phyloP scores from a whole-genome alignment of 37 sponge, comb jelly and placozoan species.

The Crambe crambe region DNA sequence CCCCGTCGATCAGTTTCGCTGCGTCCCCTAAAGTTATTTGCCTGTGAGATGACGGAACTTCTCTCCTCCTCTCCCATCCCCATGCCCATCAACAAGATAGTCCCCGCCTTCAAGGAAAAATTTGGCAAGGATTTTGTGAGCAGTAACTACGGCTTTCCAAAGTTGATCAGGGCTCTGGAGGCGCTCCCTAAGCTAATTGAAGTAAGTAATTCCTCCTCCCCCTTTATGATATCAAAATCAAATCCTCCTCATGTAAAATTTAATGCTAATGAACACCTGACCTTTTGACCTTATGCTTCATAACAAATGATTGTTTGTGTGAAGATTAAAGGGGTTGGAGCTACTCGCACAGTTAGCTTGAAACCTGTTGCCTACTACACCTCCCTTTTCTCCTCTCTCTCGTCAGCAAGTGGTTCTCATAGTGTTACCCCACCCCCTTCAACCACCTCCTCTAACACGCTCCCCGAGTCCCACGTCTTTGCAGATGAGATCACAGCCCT shows the following conservation, averaged over 20 bases:
- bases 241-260: no score
- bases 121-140: conserved; percentile 29
- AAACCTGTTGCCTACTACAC: background rate
- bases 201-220: no score
- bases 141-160: conserved; percentile 32
- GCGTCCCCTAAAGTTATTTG: conserved; percentile 27
- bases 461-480: no score
- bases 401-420: background rate
- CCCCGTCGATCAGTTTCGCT: conserved; percentile 27
- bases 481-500: conserved; percentile 43
- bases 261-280: no score
- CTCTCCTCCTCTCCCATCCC: conserved; percentile 46
- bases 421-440: conserved; percentile 1
- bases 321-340: conserved; percentile 29
- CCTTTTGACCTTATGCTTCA: no score
- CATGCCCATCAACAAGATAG: conserved; percentile 48
- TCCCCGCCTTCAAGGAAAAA: conserved; percentile 44
- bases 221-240: no score
- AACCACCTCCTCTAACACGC: background rate
- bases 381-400: background rate
- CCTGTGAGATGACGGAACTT: conserved; percentile 48
- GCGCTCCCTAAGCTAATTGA: conserved; percentile 54
- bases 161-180: conserved; percentile 51
- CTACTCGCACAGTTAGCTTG: conserved; percentile 4
- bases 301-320: no score